Conservation (phyloP, 1,140 invertebrate species). For the Sycobia sp. region DNA sequence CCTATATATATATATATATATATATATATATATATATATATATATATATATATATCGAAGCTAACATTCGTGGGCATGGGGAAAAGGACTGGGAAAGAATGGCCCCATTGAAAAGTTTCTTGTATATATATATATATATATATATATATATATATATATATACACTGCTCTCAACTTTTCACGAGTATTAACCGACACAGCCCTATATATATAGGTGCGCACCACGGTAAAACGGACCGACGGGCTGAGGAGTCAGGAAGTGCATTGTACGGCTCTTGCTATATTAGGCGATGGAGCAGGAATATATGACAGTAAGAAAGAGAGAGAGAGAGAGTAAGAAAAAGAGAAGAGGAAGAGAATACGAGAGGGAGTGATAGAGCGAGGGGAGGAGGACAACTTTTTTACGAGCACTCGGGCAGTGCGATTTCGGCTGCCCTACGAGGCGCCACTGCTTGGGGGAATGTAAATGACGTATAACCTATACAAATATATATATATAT, state of each 20-base stretch:
- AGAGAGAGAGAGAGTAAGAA: slow-evolving; percentile 32
- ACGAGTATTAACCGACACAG: too few species aligned
- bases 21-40: too few species aligned
- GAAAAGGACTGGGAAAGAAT: slow-evolving; percentile 46
- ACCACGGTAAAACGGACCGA: slow-evolving; percentile 8
- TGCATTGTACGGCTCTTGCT: slow-evolving; percentile 14
- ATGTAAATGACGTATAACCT: slow-evolving; percentile 39
- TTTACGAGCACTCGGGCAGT: slow-evolving; percentile 58
- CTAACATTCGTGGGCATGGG: slow-evolving; percentile 33
- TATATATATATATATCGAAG: too few species aligned
- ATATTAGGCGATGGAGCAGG: slow-evolving; percentile 34
- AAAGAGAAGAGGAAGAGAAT: slow-evolving; percentile 30
- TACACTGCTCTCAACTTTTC: too few species aligned
- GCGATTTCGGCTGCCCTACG: slow-evolving; percentile 56
- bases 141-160: too few species aligned
- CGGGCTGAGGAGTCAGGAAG: slow-evolving; percentile 11
- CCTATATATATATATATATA: too few species aligned
- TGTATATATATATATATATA: too few species aligned
- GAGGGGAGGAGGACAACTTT: slow-evolving; percentile 36
- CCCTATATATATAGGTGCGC: too few species aligned
- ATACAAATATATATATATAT: too few species aligned
- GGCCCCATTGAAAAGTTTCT: slow-evolving; percentile 55
- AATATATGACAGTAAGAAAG: slow-evolving; percentile 24
- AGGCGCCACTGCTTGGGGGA: slow-evolving; percentile 37
- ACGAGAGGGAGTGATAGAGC: slow-evolving; percentile 37